Base-by-base conservation (phyloP, 2,113 vertebrate species). In the Microtus richardsoni region DNA sequence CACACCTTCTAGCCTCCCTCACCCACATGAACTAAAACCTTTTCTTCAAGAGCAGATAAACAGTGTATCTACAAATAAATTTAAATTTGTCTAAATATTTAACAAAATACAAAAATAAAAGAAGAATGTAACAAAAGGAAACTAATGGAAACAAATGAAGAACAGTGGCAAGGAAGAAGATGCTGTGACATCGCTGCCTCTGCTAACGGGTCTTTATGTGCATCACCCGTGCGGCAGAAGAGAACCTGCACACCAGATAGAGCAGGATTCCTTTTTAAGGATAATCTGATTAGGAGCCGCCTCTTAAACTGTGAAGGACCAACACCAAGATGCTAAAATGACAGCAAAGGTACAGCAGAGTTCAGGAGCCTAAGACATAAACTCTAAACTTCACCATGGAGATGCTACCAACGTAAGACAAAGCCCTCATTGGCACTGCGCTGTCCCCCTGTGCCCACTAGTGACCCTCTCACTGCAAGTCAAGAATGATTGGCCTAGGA, bases 81-180 rank as follows among this genome's bases (percentile, higher is more conserved):
- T 71, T 89, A 86, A 95, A 62, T 90, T 24, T 80, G 68, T 71
- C 91, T 94, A 94, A 92, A 71, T 82, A 64, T 93, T 88, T 87
- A 66, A 88, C 89, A 19, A 93, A 83, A 41, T 84, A 5, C 70
- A 84, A 62, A 88, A 62, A 47, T 89, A 77, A 85, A 91, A 73
- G 52, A 95, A 94, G 12, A 84, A 84, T 77, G 13, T 52, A 44
- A 91, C 47, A 47, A 58, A 41, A 28, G 71, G 62, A 60, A 89
- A 71, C 79, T 49, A 68, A 22, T 90, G 39, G 83, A 89, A 52
- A 62, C 22, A 91, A 85, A 30, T 77, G 10, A 94, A 91, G 60
- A 22, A 86, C 87, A 12, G n/a, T 41, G 3, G 33, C 68, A 88
- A 96, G 44, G 88, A 79, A 12, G 83, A 89, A 74, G 10, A 0